Percentiles rank a stretch among this genome's conserved stretches.
Evolutionary conservation across 1,140 invertebrate species (phyloP).

Genomic region (Bombus impatiens): DNA sequence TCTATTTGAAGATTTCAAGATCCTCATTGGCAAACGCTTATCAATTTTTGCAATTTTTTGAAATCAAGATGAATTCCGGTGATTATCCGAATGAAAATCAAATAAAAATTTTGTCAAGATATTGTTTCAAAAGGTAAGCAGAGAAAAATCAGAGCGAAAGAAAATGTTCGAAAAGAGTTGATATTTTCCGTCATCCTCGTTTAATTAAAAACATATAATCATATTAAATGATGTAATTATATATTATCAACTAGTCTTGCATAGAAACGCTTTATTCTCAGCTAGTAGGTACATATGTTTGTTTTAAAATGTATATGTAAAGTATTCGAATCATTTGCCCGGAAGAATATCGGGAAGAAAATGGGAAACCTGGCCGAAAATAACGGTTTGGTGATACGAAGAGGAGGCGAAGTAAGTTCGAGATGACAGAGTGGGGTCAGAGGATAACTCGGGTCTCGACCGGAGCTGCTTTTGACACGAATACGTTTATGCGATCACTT

Average conservation of each 20-base stretch:
- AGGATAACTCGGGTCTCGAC: constrained; percentile 80
- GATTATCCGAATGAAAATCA: too few species aligned
- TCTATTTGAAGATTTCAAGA: background rate
- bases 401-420: constrained; percentile 75
- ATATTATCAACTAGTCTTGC: background rate
- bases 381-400: constrained; percentile 46
- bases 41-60: accelerated
- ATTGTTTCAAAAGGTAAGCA: background rate
- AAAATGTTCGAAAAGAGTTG: background rate
- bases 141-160: background rate
- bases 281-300: background rate
- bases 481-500: constrained; percentile 78
- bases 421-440: constrained; percentile 79
- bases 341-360: constrained; percentile 9
- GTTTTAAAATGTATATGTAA: background rate
- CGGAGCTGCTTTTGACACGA: constrained; percentile 79
- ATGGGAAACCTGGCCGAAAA: constrained; percentile 53
- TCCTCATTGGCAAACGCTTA: background rate
- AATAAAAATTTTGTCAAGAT: background rate
- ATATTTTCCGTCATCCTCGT: background rate
- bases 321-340: background rate
- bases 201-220: background rate
- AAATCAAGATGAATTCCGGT: background rate
- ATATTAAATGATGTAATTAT: too few species aligned
- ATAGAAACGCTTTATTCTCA: background rate